These are phyloP conservation scores for Limnodromus scolopaceus DNA, from an alignment of 2,797 vertebrate species.

Conservation along the genomic window DNA sequence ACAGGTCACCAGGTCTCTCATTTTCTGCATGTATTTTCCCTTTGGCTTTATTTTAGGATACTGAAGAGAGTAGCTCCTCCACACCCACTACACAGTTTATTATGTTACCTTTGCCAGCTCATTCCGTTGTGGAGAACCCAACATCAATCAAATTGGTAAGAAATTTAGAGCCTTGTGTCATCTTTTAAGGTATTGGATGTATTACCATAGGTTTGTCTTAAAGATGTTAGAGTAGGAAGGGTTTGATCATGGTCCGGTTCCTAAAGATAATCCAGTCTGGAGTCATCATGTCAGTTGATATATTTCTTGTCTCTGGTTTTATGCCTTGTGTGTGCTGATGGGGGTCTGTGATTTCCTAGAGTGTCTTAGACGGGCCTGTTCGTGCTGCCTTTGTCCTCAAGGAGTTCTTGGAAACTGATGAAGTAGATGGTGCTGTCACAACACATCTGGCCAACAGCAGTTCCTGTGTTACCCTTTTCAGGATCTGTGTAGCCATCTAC, in stretches of 20 bases:
- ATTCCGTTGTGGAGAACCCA: constrained; percentile 82
- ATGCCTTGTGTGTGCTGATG: neutral
- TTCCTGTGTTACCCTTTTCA: neutral
- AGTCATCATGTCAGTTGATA: neutral
- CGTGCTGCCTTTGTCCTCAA: neutral
- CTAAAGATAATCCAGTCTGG: neutral
- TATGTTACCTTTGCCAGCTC: constrained; percentile 89
- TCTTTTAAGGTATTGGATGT: neutral
- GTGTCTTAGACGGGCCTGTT: neutral
- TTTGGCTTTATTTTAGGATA: constrained; percentile 77
- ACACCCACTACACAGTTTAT: constrained; percentile 84
- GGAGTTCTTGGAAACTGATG: neutral
- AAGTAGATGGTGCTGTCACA: neutral
- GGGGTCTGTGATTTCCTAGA: neutral
- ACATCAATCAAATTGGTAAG: constrained; percentile 92
- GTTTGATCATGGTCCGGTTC: neutral
- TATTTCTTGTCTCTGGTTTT: neutral
- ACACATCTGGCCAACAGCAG: neutral
- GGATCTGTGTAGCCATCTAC: neutral
- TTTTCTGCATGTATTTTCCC: neutral
- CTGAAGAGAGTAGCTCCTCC: constrained; percentile 82
- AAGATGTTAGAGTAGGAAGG: neutral
- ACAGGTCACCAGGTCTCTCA: neutral
- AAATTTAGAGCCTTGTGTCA: neutral
- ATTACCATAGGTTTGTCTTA: neutral